Conservation (phyloP, 2,888 invertebrate genomes). For the Tineola bisselliella region DNA sequence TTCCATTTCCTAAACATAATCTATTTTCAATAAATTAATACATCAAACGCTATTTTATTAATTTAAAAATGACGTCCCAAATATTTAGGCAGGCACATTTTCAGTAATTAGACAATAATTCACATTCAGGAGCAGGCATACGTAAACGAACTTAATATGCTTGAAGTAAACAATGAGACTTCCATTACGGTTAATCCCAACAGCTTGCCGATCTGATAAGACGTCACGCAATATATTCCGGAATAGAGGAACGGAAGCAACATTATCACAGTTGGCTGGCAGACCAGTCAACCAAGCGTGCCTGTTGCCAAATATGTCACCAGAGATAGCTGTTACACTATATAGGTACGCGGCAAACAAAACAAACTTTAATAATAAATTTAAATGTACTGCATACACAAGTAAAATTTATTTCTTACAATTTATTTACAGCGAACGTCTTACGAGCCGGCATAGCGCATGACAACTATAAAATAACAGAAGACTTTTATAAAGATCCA, state of each 20-base stretch:
- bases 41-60: background rate
- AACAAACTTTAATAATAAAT: background rate
- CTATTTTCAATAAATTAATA: background rate
- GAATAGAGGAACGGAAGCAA: slow-evolving; percentile 2
- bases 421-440: too few relatives aligned
- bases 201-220: slow-evolving; percentile 15
- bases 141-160: background rate
- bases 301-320: slow-evolving; percentile 61
- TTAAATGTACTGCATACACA: background rate
- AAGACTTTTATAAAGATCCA: too few relatives aligned
- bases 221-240: slow-evolving; percentile 9
- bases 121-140: background rate
- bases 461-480: too few relatives aligned
- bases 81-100: too few relatives aligned
- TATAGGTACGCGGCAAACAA: background rate
- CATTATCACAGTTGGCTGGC: slow-evolving; percentile 56
- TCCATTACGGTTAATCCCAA: background rate
- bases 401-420: too few relatives aligned
- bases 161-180: background rate
- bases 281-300: slow-evolving; percentile 23
- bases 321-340: slow-evolving; percentile 35
- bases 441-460: too few relatives aligned
- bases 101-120: too few relatives aligned
- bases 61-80: too few relatives aligned
- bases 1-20: background rate